phyloP scores from a whole-genome alignment of 2,113 vertebrate genomes.

The Abramis brama region DNA sequence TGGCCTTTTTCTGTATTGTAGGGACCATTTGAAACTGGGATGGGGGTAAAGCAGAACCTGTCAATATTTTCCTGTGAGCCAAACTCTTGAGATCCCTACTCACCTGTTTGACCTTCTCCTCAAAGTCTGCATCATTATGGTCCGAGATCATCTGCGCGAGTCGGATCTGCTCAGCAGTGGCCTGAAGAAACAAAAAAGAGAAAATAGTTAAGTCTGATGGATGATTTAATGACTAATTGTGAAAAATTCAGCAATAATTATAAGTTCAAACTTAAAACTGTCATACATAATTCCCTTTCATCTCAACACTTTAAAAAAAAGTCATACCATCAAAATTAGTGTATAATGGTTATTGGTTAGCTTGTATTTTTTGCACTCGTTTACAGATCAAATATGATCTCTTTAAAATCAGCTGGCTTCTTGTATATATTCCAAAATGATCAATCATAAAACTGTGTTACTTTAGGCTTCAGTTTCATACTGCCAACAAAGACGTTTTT shows the following conservation, averaged over 20 bases:
- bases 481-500: too few relatives aligned
- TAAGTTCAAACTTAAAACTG: neutral
- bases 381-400: neutral
- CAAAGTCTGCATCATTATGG: constrained; percentile 98
- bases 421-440: neutral
- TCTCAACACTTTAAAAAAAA: neutral
- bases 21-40: neutral
- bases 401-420: neutral
- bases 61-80: neutral
- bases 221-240: neutral
- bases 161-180: constrained; percentile 97
- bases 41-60: neutral
- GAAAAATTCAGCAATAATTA: neutral
- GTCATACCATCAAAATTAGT: neutral
- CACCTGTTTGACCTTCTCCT: constrained; percentile 98
- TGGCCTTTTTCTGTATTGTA: neutral
- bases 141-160: constrained; percentile 99
- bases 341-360: neutral
- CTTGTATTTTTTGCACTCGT: neutral
- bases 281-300: neutral
- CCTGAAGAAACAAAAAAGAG: constrained; percentile 70
- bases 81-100: constrained; percentile 48
- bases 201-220: neutral
- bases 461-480: too few relatives aligned
- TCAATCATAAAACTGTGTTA: neutral